Base-by-base conservation (phyloP, 2,113 vertebrate genomes). In the Setophaga petechia region DNA sequence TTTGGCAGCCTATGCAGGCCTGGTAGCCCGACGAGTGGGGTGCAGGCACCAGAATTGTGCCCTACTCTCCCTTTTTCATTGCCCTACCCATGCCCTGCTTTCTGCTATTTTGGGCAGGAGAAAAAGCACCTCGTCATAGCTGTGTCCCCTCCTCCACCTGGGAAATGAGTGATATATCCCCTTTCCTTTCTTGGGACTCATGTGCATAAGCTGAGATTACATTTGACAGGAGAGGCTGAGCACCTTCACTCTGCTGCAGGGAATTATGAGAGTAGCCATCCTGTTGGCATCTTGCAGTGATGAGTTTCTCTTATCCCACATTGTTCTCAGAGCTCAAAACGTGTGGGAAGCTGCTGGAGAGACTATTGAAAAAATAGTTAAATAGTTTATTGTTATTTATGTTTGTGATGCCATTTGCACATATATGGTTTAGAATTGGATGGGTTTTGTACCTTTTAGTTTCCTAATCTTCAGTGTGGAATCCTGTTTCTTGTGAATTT, bases 1-100 rank as follows among this genome's bases (percentile, higher is more conserved):
- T 96, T 68, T 96, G 95, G 86, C 92, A 96, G 88, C 54, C 46
- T 51, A 5, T 4, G 69, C 41, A 10, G 84, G 80, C 80, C 80
- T 91, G 86, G 93, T 83, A 94, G 90, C 84, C 61, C 75, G 6
- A 2, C 5, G 78, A 89, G 33, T 55, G 63, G 75, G 58, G n/a
- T 63, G 71, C 0, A 1, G 55, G 81, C 89, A 59, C 71, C 43
- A 31, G 74, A 93, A 59, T 43, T 1, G 6, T 87, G 87, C 54
- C 46, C 37, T 83, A 24, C 59, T 85, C 59, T 91, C 67, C 28
- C 49, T 81, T 91, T 91, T 13, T 55, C 12, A 4, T 65, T 19
- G 1, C 28, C 67, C 19, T 77, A 23, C 74, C 52, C 69, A 51
- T 72, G 15, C 22, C 31, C 39, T 31, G 44, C 62, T 73, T 90